Evolutionary conservation across 2,797 vertebrate species (phyloP).

Genomic region (Glossophaga mutica): DNA sequence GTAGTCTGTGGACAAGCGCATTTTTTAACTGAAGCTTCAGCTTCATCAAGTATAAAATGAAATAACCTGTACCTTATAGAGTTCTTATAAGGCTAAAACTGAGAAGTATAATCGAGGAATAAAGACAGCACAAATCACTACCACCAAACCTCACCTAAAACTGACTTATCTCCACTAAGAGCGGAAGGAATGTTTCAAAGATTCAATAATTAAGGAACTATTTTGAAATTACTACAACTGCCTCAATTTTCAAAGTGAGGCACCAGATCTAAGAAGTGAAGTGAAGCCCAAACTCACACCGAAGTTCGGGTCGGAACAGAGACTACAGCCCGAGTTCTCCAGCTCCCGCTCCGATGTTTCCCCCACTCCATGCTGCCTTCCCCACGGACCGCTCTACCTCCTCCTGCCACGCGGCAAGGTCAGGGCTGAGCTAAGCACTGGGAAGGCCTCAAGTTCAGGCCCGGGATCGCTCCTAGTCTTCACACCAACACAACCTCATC

Average conservation of each 20-base stretch:
- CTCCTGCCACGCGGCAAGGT: background rate
- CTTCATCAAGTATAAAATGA: slow-evolving; percentile 16
- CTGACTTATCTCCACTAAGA: background rate
- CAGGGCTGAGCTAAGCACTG: background rate
- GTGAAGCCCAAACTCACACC: background rate
- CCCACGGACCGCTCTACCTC: background rate
- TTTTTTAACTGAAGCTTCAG: background rate
- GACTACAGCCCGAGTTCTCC: background rate
- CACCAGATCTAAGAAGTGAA: background rate
- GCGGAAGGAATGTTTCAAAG: background rate
- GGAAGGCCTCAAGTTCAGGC: background rate
- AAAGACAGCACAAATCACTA: background rate
- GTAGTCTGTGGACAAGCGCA: background rate
- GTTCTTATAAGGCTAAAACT: background rate
- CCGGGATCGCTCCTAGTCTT: background rate
- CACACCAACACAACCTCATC: background rate
- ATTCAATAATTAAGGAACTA: background rate
- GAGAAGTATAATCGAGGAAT: background rate
- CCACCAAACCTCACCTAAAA: background rate
- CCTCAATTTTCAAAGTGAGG: background rate
- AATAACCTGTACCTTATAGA: background rate
- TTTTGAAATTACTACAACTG: background rate
- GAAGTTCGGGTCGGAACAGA: background rate
- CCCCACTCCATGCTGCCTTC: background rate
- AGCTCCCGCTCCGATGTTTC: background rate